Base-by-base conservation (phyloP, 2,113 vertebrate genomes). In the Lampris incognitus region DNA sequence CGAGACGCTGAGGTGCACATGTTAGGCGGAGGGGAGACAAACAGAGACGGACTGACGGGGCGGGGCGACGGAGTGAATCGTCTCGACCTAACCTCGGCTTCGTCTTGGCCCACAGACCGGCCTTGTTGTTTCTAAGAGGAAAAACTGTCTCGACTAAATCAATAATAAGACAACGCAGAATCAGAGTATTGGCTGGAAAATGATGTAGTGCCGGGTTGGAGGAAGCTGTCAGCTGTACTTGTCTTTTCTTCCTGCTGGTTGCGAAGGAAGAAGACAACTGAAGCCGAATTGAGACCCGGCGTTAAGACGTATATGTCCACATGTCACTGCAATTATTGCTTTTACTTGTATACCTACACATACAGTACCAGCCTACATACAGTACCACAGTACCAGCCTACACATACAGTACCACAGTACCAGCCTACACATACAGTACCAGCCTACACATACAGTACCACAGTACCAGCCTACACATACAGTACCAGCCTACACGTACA, bases 1-100 rank as follows among this genome's bases (percentile, higher is more conserved):
- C 88, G 89, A 92, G 89, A 88, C 79, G 68, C 79, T 89, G 86
- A 91, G 87, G 85, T 74, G 84, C 79, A 87, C 84, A 72, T 70
- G 79, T 90, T 91, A 85, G 85, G 84, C 76, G 84, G 84, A 85
- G 87, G 87, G 87, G 78, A 77, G 89, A 89, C 85, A 82, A 85
- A 88, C 75, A 61, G 79, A 82, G 85, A 85, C 85, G 62, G 89
- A 76, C 81, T 5, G 84, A 66, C 71, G 66, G 77, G 69, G 75
- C 60, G 60, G 64, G 85, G 83, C 82, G 80, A 91, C 63, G 88
- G 87, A 87, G 83, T 69, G 83, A 92, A 68, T 88, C 89, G 83
- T 86, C 88, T 79, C 85, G 74, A 56, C 49, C 81, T 92, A 92
- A 94, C 93, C 93, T 94, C 94, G 92, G 69, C 73, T 84, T 89